Evolutionary conservation across 2,113 vertebrate genomes (phyloP).

Genomic region (Hyperopisus bebe): DNA sequence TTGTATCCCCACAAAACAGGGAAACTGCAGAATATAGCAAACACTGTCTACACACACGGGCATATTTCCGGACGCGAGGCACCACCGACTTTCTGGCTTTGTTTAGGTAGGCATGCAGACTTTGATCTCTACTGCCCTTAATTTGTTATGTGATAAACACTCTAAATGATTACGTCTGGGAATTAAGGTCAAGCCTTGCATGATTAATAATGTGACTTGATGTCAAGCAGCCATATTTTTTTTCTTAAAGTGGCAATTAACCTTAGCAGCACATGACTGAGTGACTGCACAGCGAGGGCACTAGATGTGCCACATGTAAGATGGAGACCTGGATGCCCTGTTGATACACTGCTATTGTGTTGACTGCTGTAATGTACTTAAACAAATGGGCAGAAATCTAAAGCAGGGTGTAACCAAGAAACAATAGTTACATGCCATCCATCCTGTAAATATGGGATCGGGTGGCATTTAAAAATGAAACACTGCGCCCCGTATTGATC

Average conservation of each 20-base stretch:
- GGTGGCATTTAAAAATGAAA: neutral
- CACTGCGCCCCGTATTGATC: neutral
- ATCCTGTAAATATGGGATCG: neutral
- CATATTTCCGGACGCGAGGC: neutral
- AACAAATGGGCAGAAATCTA: neutral
- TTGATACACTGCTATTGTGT: neutral
- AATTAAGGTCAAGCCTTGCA: neutral
- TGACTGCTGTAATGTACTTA: neutral
- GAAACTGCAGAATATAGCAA: neutral
- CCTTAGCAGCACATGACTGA: neutral
- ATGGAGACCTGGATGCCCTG: neutral
- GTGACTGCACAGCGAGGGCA: neutral
- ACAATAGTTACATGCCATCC: neutral
- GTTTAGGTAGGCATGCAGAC: neutral
- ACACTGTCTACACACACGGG: neutral
- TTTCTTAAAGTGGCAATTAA: conserved; percentile 11
- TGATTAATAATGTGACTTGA: neutral
- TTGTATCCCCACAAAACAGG: neutral
- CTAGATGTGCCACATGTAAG: neutral
- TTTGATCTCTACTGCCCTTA: neutral
- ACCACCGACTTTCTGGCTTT: neutral
- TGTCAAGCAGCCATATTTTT: neutral
- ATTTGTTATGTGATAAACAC: neutral
- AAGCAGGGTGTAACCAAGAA: neutral
- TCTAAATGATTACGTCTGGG: neutral